A percentile compares a stretch with the other conserved stretches of the same genome.
Evolutionary conservation across 2,797 vertebrate genomes (phyloP).

Genomic region (Takifugu ocellatus): DNA sequence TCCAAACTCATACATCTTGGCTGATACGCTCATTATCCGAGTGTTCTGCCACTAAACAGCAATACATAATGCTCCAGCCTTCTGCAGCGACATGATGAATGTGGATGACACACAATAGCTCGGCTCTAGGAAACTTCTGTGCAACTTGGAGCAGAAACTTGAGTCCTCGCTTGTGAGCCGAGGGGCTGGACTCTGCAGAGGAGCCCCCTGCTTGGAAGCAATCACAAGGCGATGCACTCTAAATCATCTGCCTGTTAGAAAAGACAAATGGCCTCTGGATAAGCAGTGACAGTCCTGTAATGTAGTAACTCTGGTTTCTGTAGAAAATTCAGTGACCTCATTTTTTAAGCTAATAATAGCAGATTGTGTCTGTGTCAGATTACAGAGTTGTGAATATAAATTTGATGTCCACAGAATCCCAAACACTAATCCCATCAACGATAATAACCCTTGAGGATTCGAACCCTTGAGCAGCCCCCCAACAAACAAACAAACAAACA

Average conservation of each 20-base stretch:
- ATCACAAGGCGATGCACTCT: constrained; percentile 39
- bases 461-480: constrained; percentile 27
- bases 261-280: constrained; percentile 13
- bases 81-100: constrained; percentile 47
- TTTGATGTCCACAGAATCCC: constrained; percentile 6
- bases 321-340: constrained; percentile 21
- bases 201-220: constrained; percentile 56
- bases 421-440: not conserved
- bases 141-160: constrained; percentile 49
- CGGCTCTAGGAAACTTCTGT: constrained; percentile 43
- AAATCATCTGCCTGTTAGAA: constrained; percentile 53
- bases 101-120: constrained; percentile 45
- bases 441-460: constrained; percentile 34
- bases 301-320: constrained; percentile 8
- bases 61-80: constrained; percentile 38
- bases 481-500: constrained; percentile 24
- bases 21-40: constrained; percentile 28
- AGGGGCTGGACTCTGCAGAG: constrained; percentile 40
- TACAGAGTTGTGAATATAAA: constrained; percentile 6
- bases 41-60: constrained; percentile 39
- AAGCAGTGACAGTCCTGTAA: constrained; percentile 6
- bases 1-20: constrained; percentile 24
- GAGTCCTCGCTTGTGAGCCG: constrained; percentile 28
- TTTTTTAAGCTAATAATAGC: constrained; percentile 28
- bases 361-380: constrained; percentile 9